phyloP scores from a whole-genome alignment of 2,797 vertebrate species.

The Sebastes baramenuke region DNA sequence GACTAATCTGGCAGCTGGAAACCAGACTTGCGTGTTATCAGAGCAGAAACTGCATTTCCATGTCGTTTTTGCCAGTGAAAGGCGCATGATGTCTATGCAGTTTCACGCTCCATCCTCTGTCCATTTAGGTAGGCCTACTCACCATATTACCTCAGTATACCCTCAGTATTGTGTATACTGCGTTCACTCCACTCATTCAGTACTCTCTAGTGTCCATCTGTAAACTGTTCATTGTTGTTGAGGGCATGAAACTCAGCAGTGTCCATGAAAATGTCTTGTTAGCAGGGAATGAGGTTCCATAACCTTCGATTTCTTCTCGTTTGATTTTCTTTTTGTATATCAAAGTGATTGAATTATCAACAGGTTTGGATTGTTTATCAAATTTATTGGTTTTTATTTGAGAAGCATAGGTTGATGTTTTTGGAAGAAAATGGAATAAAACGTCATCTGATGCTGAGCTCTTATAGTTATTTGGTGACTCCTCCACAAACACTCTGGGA shows the following conservation, averaged over 20 bases:
- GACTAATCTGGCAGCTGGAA: conserved; percentile 43
- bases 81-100: conserved; percentile 52
- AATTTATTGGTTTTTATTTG: conserved; percentile 72
- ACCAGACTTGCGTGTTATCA: conserved; percentile 45
- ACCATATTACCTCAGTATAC: conserved; percentile 57
- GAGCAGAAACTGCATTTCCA: conserved; percentile 51
- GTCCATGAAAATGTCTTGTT: conserved; percentile 58
- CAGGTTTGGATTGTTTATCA: conserved; percentile 74
- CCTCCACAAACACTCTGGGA: not conserved
- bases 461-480: conserved; percentile 32
- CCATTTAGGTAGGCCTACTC: conserved; percentile 27
- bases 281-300: conserved; percentile 62
- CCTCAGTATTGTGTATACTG: conserved; percentile 40
- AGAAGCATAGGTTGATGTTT: conserved; percentile 76
- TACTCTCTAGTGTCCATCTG: conserved; percentile 54
- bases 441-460: conserved; percentile 69
- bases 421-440: conserved; percentile 80
- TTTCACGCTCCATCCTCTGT: conserved; percentile 40
- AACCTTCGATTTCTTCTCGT: conserved; percentile 58
- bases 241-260: conserved; percentile 67
- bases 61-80: conserved; percentile 29
- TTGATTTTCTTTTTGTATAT: conserved; percentile 64
- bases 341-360: conserved; percentile 65
- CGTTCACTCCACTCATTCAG: conserved; percentile 26
- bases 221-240: conserved; percentile 60